Base-by-base conservation (phyloP, 1,140 invertebrate species). In the Dolichoris vasculosae region DNA sequence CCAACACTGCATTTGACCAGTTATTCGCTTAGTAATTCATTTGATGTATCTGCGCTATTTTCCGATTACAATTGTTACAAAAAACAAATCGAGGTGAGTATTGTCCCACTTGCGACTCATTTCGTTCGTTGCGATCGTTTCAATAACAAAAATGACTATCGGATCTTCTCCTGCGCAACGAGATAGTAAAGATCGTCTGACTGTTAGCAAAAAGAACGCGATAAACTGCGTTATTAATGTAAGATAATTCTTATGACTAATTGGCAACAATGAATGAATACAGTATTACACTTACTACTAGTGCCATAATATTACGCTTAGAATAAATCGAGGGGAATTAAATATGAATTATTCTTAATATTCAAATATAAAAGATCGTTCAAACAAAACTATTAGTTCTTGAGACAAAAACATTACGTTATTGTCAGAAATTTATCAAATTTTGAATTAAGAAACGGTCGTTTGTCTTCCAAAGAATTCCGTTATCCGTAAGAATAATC, bases 161-260 rank as follows among this genome's bases (percentile, higher is more conserved):
- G 69, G n/a, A 2, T 40, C 17, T 3, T 17, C 2, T 17, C 23
- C 30, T 38, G 20, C 30, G 6, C 7, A 7, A 6, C 32, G 38
- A 38, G 69, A 43, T 73, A 0, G 38, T n/a, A 40, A 40, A 73
- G 17, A 38, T 40, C 13, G 13, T 43, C 32, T 71, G 17, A 9
- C 69, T 40, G 20, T 9, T 7, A 64, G n/a, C 1, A 23, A 38
- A 13, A 69, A 26, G 0, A 38, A 38, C 11, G 0, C 13, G 3
- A n/a, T 38, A 38, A 69, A 69, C 15, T n/a, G 32, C 67, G 17
- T 69, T 71, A 71, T 71, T 71, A 71, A 71, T 71, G 69, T 2
- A 23, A 40, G 38, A 38, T 40, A 40, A 71, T 71, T 40, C 40
- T 71, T 71, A 71, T 23, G 69, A 71, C 38, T 23, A 40, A 71